A percentile compares a stretch with the other conserved stretches of the same genome.
These are phyloP conservation scores for Mungos mungo DNA, from an alignment of 2,113 vertebrate genomes.

Conservation along the genomic window DNA sequence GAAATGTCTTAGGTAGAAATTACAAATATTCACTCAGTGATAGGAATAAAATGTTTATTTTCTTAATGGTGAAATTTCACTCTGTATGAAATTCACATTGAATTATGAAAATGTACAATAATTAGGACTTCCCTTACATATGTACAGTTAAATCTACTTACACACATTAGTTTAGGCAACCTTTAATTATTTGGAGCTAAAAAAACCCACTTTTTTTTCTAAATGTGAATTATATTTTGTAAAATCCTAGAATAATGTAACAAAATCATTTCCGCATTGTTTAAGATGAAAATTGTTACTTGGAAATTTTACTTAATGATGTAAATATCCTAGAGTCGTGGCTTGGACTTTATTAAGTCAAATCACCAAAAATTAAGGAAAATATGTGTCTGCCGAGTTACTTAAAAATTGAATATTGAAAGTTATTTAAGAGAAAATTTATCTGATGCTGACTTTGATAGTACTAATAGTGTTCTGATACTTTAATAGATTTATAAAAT, in stretches of 20 bases:
- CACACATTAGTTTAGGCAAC: constrained; percentile 80
- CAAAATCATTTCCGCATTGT: constrained; percentile 74
- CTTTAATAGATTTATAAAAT: constrained; percentile 57
- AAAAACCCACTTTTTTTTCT: constrained; percentile 71
- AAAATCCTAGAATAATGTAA: constrained; percentile 74
- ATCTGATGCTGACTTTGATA: constrained; percentile 47
- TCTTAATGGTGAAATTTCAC: constrained; percentile 83
- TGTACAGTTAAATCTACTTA: constrained; percentile 77
- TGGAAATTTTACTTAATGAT: constrained; percentile 70
- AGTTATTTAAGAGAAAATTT: constrained; percentile 59
- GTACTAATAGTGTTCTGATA: constrained; percentile 19
- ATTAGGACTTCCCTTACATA: constrained; percentile 81
- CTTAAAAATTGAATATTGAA: constrained; percentile 62
- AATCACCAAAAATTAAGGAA: constrained; percentile 69
- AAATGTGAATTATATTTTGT: constrained; percentile 81
- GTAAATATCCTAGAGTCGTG: constrained; percentile 67
- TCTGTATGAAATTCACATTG: constrained; percentile 85
- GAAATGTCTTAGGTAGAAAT: constrained; percentile 76
- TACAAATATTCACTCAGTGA: constrained; percentile 79
- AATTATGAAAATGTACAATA: constrained; percentile 85
- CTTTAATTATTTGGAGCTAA: constrained; percentile 82
- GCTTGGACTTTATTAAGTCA: constrained; percentile 68
- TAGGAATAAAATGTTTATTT: constrained; percentile 86
- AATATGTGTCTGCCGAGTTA: constrained; percentile 35
- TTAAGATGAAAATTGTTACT: constrained; percentile 77